Percentiles rank a stretch among this genome's conserved stretches.
Conservation (phyloP, 2,888 invertebrate species). For the Dryobotodes eremita region DNA sequence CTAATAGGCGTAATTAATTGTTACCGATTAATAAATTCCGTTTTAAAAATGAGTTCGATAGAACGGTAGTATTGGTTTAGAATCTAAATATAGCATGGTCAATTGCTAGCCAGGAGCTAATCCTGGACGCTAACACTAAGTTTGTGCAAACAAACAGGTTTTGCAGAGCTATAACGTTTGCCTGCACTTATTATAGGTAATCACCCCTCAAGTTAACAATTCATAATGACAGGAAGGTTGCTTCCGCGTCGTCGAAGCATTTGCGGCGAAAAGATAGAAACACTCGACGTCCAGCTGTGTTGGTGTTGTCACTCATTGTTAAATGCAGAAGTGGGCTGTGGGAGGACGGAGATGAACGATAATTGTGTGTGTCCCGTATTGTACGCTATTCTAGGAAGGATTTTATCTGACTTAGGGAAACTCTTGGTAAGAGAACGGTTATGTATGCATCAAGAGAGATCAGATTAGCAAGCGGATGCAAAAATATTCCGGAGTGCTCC, state of each 20-base stretch:
- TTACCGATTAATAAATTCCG: slow-evolving; percentile 16
- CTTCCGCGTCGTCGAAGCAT: slow-evolving; percentile 79
- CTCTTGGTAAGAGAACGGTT: slow-evolving; percentile 10
- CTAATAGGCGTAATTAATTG: slow-evolving; percentile 39
- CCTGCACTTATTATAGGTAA: slow-evolving; percentile 73
- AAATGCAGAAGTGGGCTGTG: slow-evolving; percentile 51
- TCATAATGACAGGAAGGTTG: slow-evolving; percentile 80
- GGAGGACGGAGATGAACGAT: slow-evolving; percentile 64
- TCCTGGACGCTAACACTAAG: slow-evolving; percentile 57
- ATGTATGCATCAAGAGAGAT: slow-evolving; percentile 6
- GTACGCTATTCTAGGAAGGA: slow-evolving; percentile 50
- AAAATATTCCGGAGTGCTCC: background rate
- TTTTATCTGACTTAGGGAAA: slow-evolving; percentile 39
- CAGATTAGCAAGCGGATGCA: background rate
- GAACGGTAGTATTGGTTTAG: slow-evolving; percentile 45
- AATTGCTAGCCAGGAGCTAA: slow-evolving; percentile 58
- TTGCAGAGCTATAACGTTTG: slow-evolving; percentile 49
- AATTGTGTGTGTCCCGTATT: slow-evolving; percentile 49
- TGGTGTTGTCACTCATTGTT: slow-evolving; percentile 66
- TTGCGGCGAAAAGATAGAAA: slow-evolving; percentile 68
- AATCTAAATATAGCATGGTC: slow-evolving; percentile 65
- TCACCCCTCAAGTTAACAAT: slow-evolving; percentile 77
- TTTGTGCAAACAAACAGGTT: slow-evolving; percentile 66
- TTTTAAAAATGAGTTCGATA: slow-evolving; percentile 42
- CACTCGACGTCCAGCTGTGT: slow-evolving; percentile 54